These are phyloP conservation scores for Sigmodon hispidus DNA, from an alignment of 2,113 vertebrate species.

Conservation along the genomic window DNA sequence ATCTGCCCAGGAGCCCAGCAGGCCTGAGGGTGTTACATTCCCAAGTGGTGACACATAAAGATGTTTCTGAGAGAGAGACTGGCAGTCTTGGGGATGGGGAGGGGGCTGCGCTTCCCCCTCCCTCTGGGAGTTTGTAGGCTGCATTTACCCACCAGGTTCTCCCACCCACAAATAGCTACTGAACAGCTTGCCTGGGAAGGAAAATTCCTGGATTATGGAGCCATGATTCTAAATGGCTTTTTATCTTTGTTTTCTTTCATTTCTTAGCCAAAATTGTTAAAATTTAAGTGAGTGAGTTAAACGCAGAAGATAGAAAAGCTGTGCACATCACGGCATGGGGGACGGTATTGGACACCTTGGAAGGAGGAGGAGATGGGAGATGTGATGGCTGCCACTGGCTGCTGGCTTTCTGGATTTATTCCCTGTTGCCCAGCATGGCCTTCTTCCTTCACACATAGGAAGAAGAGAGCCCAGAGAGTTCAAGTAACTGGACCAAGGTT, in stretches of 20 bases:
- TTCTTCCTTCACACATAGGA: background rate
- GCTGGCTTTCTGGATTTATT: background rate
- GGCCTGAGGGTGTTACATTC: background rate
- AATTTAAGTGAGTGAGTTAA: slow-evolving; percentile 59
- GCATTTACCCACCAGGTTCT: background rate
- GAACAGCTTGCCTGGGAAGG: slow-evolving; percentile 67
- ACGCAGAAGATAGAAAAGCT: background rate
- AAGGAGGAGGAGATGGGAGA: no score
- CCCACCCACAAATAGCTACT: slow-evolving; percentile 23
- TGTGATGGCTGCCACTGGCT: rapidly evolving
- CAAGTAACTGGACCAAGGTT: background rate
- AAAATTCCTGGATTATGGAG: slow-evolving; percentile 68
- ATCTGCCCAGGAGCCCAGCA: background rate
- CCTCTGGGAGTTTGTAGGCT: background rate
- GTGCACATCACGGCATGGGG: background rate
- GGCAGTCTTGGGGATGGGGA: background rate
- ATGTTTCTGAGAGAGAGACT: background rate
- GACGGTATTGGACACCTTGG: rapidly evolving
- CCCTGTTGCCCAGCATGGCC: background rate
- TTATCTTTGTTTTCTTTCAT: slow-evolving; percentile 67
- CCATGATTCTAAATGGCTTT: slow-evolving; percentile 74
- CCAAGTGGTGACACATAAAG: background rate
- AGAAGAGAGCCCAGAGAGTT: background rate
- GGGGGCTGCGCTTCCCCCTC: background rate
- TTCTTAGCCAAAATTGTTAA: slow-evolving; percentile 55